These are phyloP conservation scores for Plestiodon gilberti DNA, from an alignment of 2,113 vertebrate species.

Conservation along the genomic window DNA sequence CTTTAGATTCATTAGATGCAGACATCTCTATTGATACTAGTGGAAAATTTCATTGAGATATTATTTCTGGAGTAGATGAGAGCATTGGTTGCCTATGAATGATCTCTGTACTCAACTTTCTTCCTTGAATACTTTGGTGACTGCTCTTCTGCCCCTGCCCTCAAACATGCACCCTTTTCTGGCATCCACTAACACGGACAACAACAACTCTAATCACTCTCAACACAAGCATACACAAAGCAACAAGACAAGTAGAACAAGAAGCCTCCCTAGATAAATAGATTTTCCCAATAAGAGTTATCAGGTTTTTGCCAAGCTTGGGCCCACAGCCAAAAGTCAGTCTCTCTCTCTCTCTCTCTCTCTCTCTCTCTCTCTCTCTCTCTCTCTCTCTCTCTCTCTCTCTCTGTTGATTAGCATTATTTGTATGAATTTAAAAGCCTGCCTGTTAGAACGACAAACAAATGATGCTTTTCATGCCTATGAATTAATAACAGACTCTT, in stretches of 20 bases:
- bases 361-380: background rate
- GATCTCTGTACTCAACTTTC: background rate
- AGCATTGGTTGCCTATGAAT: background rate
- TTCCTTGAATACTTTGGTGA: background rate
- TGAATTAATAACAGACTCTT: background rate
- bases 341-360: background rate
- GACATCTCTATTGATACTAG: background rate
- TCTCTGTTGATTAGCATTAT: background rate
- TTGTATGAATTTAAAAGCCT: constrained; percentile 7
- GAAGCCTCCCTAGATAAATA: background rate
- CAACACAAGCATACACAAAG: background rate
- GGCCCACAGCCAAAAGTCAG: background rate
- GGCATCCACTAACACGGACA: background rate
- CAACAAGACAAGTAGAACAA: background rate
- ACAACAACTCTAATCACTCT: background rate
- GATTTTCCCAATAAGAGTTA: background rate
- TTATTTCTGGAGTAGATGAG: background rate
- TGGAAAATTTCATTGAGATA: background rate
- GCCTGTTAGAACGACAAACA: background rate
- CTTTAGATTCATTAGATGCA: background rate
- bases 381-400: background rate
- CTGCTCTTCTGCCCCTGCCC: background rate
- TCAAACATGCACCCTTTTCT: background rate
- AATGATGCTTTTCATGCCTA: background rate
- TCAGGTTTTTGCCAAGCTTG: fast-evolving